phyloP scores from a whole-genome alignment of 2,888 invertebrate species.

The Elgonia sp. region DNA sequence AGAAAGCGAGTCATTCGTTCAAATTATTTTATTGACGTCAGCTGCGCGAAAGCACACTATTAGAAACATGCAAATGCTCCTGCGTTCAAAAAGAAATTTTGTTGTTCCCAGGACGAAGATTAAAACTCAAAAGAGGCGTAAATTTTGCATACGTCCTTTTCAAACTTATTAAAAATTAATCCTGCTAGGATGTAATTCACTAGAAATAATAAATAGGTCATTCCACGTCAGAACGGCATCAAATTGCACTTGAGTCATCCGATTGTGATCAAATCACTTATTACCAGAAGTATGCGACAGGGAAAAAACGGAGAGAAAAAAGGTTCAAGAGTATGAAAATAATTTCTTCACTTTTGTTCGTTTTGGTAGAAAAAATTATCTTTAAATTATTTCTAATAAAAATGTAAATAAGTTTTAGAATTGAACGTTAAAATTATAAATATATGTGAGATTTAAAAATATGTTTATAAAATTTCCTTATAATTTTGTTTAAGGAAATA shows the following conservation, averaged over 20 bases:
- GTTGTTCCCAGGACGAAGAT: constrained; percentile 30
- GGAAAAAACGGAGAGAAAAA: neutral
- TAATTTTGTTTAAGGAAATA: neutral
- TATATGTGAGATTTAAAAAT: too few relatives aligned
- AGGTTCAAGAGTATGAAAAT: constrained; percentile 34
- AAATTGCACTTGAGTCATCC: constrained; percentile 46
- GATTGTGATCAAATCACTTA: constrained; percentile 53
- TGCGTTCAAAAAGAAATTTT: constrained; percentile 62
- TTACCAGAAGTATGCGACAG: constrained; percentile 6
- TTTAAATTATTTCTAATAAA: too few relatives aligned
- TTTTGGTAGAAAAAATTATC: too few relatives aligned
- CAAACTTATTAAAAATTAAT: constrained; percentile 47
- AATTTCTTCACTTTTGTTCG: neutral
- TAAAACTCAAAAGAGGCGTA: constrained; percentile 54
- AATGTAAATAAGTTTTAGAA: too few relatives aligned
- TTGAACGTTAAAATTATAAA: too few relatives aligned
- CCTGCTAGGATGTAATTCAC: constrained; percentile 39
- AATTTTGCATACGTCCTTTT: constrained; percentile 44
- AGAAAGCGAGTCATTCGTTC: constrained; percentile 72
- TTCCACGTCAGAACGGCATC: constrained; percentile 43
- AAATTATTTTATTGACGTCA: constrained; percentile 78
- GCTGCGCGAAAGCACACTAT: constrained; percentile 76
- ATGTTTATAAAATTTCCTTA: neutral
- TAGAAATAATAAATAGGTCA: constrained; percentile 65
- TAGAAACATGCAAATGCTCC: constrained; percentile 70